phyloP scores from a whole-genome alignment of 2,888 invertebrate species.

The Priocnemis perturbator region DNA sequence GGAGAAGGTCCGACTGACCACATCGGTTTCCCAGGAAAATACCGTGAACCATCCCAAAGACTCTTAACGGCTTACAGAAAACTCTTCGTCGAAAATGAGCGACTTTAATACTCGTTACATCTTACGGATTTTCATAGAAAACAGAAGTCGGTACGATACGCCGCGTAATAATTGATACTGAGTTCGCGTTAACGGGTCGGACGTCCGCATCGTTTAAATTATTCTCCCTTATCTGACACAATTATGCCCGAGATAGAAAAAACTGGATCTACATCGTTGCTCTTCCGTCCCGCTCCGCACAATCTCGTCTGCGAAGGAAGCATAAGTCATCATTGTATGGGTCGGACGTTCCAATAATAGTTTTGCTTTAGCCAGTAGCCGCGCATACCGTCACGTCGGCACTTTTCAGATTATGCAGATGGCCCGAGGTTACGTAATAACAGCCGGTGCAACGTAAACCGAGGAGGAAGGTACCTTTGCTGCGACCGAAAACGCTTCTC shows the following conservation, averaged over 20 bases:
- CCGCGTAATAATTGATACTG: slow-evolving; percentile 3
- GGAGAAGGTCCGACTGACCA: too few relatives aligned
- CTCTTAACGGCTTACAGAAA: background rate
- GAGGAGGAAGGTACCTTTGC: background rate
- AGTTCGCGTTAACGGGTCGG: too few relatives aligned
- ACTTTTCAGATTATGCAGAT: slow-evolving; percentile 5
- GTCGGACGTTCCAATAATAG: slow-evolving; percentile 1
- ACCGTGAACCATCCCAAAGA: background rate
- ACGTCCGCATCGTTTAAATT: too few relatives aligned
- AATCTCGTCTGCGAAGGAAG: background rate
- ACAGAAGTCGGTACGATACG: too few relatives aligned
- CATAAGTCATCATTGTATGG: background rate
- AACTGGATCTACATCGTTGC: too few relatives aligned
- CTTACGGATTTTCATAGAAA: too few relatives aligned
- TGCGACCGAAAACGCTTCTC: background rate
- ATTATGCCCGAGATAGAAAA: too few relatives aligned
- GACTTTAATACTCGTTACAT: too few relatives aligned
- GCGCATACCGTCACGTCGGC: background rate
- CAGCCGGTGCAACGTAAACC: background rate
- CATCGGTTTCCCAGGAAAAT: too few relatives aligned
- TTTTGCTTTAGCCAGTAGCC: background rate
- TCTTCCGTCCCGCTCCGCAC: too few relatives aligned
- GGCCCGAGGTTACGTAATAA: slow-evolving; percentile 1
- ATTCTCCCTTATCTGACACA: background rate
- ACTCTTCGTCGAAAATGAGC: background rate